Conservation (phyloP, 2,113 vertebrate genomes). For the Carettochelys insculpta region DNA sequence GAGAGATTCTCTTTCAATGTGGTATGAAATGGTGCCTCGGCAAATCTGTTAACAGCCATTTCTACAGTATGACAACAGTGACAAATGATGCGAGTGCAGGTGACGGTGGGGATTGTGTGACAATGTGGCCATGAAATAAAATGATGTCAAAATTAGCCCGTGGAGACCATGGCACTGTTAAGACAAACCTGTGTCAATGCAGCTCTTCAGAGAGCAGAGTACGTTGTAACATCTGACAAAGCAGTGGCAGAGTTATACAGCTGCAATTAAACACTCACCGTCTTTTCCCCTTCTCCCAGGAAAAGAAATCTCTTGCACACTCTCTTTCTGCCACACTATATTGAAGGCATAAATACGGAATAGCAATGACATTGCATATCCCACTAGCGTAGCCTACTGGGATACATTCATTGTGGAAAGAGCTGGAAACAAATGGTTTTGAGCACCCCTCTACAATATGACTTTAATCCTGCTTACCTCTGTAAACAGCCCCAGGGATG, state of each 20-base stretch:
- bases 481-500: not conserved
- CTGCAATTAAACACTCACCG: not conserved
- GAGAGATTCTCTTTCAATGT: fast-evolving
- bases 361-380: fast-evolving
- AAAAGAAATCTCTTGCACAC: not conserved
- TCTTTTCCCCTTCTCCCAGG: not conserved
- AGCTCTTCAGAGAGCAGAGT: not conserved
- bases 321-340: fast-evolving
- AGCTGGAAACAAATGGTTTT: not conserved
- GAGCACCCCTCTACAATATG: not conserved
- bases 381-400: not conserved
- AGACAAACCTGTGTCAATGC: fast-evolving
- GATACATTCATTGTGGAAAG: too few relatives aligned
- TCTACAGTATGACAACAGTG: not conserved
- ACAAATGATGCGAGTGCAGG: not conserved
- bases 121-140: fast-evolving
- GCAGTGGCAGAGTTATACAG: fast-evolving
- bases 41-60: not conserved
- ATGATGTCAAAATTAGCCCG: fast-evolving
- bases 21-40: fast-evolving
- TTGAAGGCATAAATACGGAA: not conserved
- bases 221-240: not conserved
- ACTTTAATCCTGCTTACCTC: not conserved
- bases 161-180: fast-evolving
- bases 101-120: not conserved